Percentiles rank a stretch among this genome's conserved stretches.
Conservation (phyloP, 2,888 invertebrate genomes). For the Chrysina gloriosa region DNA sequence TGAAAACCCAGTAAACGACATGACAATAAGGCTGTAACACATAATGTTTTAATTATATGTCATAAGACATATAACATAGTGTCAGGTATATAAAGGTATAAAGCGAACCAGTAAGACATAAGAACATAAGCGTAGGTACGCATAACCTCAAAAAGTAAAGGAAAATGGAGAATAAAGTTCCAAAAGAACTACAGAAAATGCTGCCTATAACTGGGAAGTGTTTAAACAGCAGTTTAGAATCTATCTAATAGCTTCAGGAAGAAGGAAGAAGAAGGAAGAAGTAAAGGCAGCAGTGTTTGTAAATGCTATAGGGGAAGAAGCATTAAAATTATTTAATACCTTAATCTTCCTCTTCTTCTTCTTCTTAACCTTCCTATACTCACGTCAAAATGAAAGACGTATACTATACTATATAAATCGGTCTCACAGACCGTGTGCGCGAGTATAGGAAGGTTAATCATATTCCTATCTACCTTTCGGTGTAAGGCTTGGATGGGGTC, state of each 20-base stretch:
- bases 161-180: neutral
- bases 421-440: no score
- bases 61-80: slow-evolving; percentile 1
- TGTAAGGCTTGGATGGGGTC: no score
- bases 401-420: no score
- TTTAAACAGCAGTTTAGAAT: slow-evolving; percentile 49
- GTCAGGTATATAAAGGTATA: neutral
- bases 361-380: no score
- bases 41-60: neutral
- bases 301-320: slow-evolving; percentile 12
- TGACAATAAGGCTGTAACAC: no score
- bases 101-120: neutral
- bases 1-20: no score
- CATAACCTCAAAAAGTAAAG: neutral
- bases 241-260: slow-evolving; percentile 49
- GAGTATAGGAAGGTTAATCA: no score
- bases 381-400: no score
- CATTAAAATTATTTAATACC: slow-evolving; percentile 15
- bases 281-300: slow-evolving; percentile 48
- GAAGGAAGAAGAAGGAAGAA: slow-evolving; percentile 43
- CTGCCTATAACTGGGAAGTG: slow-evolving; percentile 46
- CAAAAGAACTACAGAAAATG: neutral
- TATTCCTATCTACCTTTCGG: no score
- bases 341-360: no score
- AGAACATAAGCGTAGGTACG: neutral